Evolutionary conservation across 2,797 vertebrate species (phyloP).

Genomic region (Lacerta agilis): DNA sequence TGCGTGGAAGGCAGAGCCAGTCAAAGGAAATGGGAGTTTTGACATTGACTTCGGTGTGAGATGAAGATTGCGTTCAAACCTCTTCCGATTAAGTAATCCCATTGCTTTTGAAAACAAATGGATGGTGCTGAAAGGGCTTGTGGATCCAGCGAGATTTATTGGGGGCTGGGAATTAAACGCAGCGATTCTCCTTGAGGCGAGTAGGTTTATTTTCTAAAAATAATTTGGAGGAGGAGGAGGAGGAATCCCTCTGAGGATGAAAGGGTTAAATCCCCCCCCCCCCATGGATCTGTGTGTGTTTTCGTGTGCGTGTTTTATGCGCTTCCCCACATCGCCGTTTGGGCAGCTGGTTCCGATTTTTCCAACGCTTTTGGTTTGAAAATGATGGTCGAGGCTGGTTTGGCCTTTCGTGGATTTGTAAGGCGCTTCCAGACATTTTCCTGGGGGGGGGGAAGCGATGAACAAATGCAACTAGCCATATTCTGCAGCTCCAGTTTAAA

Average conservation of each 20-base stretch:
- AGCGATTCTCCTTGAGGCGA: neutral
- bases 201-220: neutral
- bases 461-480: too few species aligned
- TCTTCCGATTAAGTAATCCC: neutral
- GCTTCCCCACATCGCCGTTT: constrained; percentile 9
- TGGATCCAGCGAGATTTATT: neutral
- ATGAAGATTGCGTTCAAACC: neutral
- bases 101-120: too few species aligned
- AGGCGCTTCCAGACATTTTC: neutral
- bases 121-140: neutral
- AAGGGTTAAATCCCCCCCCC: neutral
- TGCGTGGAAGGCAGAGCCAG: neutral
- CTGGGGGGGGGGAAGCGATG: too few species aligned
- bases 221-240: neutral
- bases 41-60: neutral
- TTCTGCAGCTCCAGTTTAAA: constrained; percentile 37
- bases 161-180: neutral
- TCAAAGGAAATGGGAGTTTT: too few species aligned
- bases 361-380: neutral
- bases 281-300: neutral
- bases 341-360: constrained; percentile 45
- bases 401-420: neutral
- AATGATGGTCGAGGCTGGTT: too few species aligned
- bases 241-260: neutral
- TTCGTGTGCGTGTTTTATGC: neutral